phyloP scores from a whole-genome alignment of 2,113 vertebrate species.

The Okapia johnstoni region DNA sequence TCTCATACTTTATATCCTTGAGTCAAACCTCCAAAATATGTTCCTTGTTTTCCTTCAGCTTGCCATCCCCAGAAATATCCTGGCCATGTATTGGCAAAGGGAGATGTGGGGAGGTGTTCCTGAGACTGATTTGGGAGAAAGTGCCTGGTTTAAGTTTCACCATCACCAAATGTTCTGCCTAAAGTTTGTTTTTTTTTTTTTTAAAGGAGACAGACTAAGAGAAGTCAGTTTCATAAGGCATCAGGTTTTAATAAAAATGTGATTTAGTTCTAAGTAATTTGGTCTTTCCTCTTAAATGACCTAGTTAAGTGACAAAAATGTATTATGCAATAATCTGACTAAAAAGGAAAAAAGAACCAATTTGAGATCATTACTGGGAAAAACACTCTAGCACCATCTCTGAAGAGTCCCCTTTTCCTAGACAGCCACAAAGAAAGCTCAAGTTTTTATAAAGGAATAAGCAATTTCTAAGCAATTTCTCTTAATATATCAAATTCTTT shows the following conservation, averaged over 20 bases:
- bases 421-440: background rate
- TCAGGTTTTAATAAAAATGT: slow-evolving; percentile 36
- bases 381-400: background rate
- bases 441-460: background rate
- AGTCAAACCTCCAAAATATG: slow-evolving; percentile 35
- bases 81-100: background rate
- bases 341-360: background rate
- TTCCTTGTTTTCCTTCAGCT: background rate
- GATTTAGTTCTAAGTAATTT: slow-evolving; percentile 17
- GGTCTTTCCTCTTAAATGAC: background rate
- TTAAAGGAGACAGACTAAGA: background rate
- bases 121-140: background rate
- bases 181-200: background rate
- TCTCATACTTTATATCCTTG: slow-evolving; percentile 20
- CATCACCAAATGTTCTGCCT: slow-evolving; percentile 17
- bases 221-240: background rate
- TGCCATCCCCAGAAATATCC: slow-evolving; percentile 42
- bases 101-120: background rate
- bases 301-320: background rate
- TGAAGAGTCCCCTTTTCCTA: background rate
- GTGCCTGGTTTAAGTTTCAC: background rate
- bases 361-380: background rate
- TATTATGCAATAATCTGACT: background rate
- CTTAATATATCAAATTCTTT: background rate
- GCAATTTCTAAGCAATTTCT: background rate